These are phyloP conservation scores for Drosophila asahinai DNA, from an alignment of 1,140 invertebrate species.

Conservation along the genomic window DNA sequence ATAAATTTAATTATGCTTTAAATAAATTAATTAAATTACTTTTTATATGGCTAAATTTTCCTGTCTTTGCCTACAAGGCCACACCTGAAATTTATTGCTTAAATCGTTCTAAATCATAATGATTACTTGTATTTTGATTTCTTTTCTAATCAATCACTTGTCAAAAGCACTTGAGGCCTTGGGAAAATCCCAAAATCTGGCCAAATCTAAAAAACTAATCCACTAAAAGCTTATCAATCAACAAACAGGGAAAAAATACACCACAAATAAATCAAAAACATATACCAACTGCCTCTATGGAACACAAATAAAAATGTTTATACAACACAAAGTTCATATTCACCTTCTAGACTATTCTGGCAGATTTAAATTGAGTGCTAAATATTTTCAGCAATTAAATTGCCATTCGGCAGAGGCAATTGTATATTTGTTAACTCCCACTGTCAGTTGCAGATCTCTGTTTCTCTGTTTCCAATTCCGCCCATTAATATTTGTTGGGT, in stretches of 20 bases:
- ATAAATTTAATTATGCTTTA: neutral
- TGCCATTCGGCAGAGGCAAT: slow-evolving; percentile 25
- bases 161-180: slow-evolving; percentile 8
- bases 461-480: slow-evolving; percentile 1
- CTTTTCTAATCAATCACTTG: slow-evolving; percentile 8
- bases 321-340: neutral
- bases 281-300: neutral
- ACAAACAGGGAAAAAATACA: neutral
- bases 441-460: slow-evolving; percentile 36
- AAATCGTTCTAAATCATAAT: neutral
- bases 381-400: slow-evolving; percentile 49
- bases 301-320: neutral
- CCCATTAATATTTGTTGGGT: slow-evolving; percentile 35
- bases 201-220: slow-evolving; percentile 10
- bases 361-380: slow-evolving; percentile 22
- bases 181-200: neutral
- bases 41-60: neutral
- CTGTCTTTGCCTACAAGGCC: neutral
- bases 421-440: slow-evolving; percentile 7
- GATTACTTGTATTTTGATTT: slow-evolving; percentile 4
- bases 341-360: neutral
- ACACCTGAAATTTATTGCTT: neutral
- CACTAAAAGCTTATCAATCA: slow-evolving; percentile 23
- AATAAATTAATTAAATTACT: too few relatives aligned
- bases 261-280: slow-evolving; percentile 8